These are phyloP conservation scores for Polyergus mexicanus DNA, from an alignment of 1,140 invertebrate genomes.

Conservation along the genomic window DNA sequence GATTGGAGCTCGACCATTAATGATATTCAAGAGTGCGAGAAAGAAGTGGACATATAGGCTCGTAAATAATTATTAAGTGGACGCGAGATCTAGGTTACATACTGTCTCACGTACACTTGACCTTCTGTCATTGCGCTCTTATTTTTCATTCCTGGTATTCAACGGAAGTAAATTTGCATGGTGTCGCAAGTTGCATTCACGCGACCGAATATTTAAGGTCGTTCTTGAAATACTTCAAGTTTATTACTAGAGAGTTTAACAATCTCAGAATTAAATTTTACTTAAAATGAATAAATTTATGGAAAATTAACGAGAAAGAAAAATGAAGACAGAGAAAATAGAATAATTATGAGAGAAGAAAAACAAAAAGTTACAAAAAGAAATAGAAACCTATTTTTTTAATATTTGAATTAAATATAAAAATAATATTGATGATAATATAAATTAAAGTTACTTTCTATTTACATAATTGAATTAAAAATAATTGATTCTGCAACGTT, in stretches of 20 bases:
- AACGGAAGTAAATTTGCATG: constrained; percentile 12
- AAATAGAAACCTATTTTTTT: background rate
- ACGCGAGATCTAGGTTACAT: background rate
- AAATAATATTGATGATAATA: background rate
- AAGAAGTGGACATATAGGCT: background rate
- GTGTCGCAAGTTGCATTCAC: background rate
- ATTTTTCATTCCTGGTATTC: background rate
- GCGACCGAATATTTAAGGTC: background rate
- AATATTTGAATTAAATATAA: background rate
- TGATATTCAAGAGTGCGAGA: constrained; percentile 2
- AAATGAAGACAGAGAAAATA: background rate
- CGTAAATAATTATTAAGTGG: constrained; percentile 2
- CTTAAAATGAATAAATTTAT: background rate
- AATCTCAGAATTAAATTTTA: background rate
- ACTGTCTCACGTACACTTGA: background rate
- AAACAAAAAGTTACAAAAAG: background rate
- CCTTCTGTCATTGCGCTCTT: background rate
- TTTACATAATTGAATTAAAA: background rate
- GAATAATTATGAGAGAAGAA: background rate
- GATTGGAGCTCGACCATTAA: background rate
- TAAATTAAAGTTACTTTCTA: background rate
- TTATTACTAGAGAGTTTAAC: background rate
- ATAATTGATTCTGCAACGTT: background rate
- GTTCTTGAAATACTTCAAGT: constrained; percentile 8
- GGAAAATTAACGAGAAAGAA: background rate